These are phyloP conservation scores for Paedocypris micromegethes DNA, from an alignment of 2,797 vertebrate genomes.

Conservation along the genomic window DNA sequence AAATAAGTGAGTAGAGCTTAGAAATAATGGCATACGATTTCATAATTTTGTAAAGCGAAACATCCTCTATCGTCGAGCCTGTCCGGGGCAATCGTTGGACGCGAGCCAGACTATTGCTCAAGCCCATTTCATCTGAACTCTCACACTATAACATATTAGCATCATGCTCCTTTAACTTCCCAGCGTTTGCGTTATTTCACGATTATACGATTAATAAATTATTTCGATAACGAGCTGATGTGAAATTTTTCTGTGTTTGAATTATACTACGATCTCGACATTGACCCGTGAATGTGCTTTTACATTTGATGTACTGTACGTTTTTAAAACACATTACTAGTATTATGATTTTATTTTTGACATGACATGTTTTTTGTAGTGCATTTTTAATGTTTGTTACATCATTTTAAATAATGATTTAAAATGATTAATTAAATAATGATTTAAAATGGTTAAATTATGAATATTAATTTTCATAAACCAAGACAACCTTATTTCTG, in stretches of 20 bases:
- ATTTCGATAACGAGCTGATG: no score
- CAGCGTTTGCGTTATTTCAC: background rate
- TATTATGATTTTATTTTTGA: background rate
- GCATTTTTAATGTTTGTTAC: no score
- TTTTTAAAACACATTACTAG: background rate
- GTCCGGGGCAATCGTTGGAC: slow-evolving; percentile 18
- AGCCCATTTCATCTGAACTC: background rate
- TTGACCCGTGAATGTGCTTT: background rate
- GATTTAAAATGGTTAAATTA: background rate
- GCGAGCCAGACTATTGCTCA: slow-evolving; percentile 25
- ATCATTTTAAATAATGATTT: no score
- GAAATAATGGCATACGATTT: background rate
- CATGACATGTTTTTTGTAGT: no score
- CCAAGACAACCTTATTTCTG: background rate
- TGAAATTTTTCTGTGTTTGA: no score
- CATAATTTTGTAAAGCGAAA: background rate
- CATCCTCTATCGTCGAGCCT: slow-evolving; percentile 2
- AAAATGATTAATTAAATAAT: no score
- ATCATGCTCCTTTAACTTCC: background rate
- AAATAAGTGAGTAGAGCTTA: slow-evolving; percentile 60
- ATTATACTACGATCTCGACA: background rate
- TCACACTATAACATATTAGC: background rate
- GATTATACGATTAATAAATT: no score
- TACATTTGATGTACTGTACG: slow-evolving; percentile 15
- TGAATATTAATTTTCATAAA: background rate